Percentiles rank a stretch among this genome's conserved stretches.
Evolutionary conservation across 2,888 invertebrate genomes (phyloP).

Genomic region (Limenitis camilla): DNA sequence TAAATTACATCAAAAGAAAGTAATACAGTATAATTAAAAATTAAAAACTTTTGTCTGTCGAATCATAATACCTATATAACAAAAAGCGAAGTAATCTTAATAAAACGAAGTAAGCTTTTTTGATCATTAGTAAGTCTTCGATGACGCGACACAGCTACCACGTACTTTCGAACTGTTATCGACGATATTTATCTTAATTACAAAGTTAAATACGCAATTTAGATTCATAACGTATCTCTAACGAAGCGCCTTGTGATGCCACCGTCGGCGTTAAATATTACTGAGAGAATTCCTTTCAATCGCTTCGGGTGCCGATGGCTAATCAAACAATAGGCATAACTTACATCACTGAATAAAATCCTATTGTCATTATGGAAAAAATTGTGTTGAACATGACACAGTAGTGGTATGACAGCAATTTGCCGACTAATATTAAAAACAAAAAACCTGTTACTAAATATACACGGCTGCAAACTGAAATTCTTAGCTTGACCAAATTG

Average conservation of each 20-base stretch:
- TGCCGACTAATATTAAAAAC: conserved; percentile 40
- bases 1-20: conserved; percentile 1
- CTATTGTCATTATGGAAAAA: conserved; percentile 55
- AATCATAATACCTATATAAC: conserved; percentile 25
- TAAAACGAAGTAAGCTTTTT: conserved; percentile 30
- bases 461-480: conserved; percentile 36
- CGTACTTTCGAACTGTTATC: conserved; percentile 57
- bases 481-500: conserved; percentile 20
- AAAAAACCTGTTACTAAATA: conserved; percentile 30
- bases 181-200: conserved; percentile 69
- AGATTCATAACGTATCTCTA: conserved; percentile 53
- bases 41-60: conserved; percentile 9
- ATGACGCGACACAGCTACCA: conserved; percentile 47
- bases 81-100: conserved; percentile 4
- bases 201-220: conserved; percentile 58
- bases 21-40: conserved; percentile 1
- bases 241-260: conserved; percentile 62
- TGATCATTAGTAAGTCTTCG: conserved; percentile 39
- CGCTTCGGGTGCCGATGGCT: conserved; percentile 49
- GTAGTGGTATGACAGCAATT: conserved; percentile 44
- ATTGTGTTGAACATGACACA: conserved; percentile 42
- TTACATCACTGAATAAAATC: conserved; percentile 45
- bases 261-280: conserved; percentile 67
- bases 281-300: conserved; percentile 45
- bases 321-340: conserved; percentile 63